Evolutionary conservation across 2,113 vertebrate species (phyloP), one percentile per base, ranked within the genome.

Genomic region (Oncorhynchus gorbuscha): DNA sequence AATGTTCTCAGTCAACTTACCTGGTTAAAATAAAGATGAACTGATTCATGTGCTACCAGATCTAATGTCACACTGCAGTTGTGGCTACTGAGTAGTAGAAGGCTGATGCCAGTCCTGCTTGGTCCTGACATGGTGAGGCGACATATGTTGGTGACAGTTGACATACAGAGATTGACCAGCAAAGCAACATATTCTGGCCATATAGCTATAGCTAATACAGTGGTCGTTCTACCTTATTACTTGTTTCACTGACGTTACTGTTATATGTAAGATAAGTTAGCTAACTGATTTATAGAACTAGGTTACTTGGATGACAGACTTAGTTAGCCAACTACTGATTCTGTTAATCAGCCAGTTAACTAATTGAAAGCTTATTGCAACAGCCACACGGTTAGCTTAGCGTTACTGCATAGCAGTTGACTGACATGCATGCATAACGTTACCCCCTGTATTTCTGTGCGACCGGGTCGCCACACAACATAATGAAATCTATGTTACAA

Each of bases 361-460:
- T 45, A 45, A 18, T 55, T 14, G 51, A 55, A 3, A 4, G 51
- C 14, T 55, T 55, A 16, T 18, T 16, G 18, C 12, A 16, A 55
- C 14, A 55, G 16, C 3, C 14, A 2, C 1, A 22, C 13, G 3
- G 18, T 20, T 59, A 18, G 59, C 49, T 39, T 45, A 35, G 18
- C 81, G 69, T 75, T 65, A 81, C 86, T 85, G 89, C 89, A 90
- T 64, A 86, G 82, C 84, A 82, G 85, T 72, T 62, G n/a, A 62
- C 59, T 16, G 49, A 62, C 12, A 62, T 11, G 12, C 59, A 22
- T 62, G 14, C 11, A 12, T 51, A 51, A 13, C 14, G 16, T 20
- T n/a, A 61, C 16, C 59, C n/a, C 18, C 59, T 61, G 59, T 62
- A n/a, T 62, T 62, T 62, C 59, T 62, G n/a, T 62, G 55, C 6